Conservation (phyloP, 2,797 vertebrate species). For the Muscicapa striata region DNA sequence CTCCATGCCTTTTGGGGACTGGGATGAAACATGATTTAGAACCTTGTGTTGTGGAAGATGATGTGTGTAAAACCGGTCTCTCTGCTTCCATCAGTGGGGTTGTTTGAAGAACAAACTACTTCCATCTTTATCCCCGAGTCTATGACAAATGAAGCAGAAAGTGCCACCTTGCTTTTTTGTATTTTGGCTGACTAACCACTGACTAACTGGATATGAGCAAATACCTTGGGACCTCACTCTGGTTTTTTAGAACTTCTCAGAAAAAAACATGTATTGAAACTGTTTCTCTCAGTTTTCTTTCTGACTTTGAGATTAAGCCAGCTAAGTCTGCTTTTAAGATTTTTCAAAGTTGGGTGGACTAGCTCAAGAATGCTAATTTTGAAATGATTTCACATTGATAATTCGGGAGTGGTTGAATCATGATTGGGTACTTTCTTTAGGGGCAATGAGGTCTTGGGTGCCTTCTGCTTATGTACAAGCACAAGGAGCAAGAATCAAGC, state of each 20-base stretch:
- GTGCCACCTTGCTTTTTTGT: not conserved
- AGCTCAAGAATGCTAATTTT: not conserved
- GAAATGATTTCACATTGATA: not conserved
- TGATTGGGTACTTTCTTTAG: not conserved
- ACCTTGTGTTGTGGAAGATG: slow-evolving; percentile 16
- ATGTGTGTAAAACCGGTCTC: slow-evolving; percentile 13
- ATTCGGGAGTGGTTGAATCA: not conserved
- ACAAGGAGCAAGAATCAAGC: not conserved
- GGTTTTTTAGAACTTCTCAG: not conserved
- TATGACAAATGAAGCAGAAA: not conserved
- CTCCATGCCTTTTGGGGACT: slow-evolving; percentile 43
- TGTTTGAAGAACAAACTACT: slow-evolving; percentile 26
- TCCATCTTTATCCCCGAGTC: not conserved
- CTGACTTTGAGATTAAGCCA: not conserved
- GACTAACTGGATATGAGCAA: not conserved
- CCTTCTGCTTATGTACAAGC: not conserved
- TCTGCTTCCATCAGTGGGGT: not conserved
- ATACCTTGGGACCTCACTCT: not conserved
- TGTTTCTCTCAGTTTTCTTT: not conserved
- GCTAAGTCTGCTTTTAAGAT: not conserved
- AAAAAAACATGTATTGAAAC: not conserved
- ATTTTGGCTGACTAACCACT: not conserved
- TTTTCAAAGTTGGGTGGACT: not conserved
- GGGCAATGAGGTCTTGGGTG: rapidly evolving
- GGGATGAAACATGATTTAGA: slow-evolving; percentile 22